Evolutionary conservation across 2,888 invertebrate genomes (phyloP).

Genomic region (Acronicta psi): DNA sequence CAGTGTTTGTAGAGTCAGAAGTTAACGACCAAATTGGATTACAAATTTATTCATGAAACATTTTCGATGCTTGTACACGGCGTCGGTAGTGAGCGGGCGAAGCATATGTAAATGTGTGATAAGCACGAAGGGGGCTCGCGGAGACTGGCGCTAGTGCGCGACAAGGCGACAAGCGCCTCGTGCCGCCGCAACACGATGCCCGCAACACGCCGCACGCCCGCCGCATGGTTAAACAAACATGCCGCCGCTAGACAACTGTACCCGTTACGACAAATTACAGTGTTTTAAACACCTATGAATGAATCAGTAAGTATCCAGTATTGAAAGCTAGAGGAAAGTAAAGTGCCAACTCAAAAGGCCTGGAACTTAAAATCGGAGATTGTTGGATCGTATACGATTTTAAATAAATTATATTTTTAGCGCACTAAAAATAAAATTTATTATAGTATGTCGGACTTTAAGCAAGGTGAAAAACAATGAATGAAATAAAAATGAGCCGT

Average conservation of each 20-base stretch:
- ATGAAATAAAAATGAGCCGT: constrained; percentile 57
- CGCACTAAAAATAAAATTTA: background rate
- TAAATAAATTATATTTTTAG: too few species aligned
- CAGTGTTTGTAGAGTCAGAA: constrained; percentile 77
- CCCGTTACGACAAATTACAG: constrained; percentile 55
- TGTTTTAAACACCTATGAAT: too few species aligned
- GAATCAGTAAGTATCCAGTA: too few species aligned
- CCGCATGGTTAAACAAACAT: constrained; percentile 79
- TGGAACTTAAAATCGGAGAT: too few species aligned
- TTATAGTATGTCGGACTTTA: constrained; percentile 8
- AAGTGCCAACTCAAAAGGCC: too few species aligned
- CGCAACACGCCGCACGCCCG: constrained; percentile 46
- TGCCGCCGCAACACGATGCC: constrained; percentile 47
- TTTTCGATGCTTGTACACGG: constrained; percentile 85
- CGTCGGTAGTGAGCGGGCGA: constrained; percentile 72
- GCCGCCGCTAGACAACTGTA: constrained; percentile 63
- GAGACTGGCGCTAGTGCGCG: constrained; percentile 57
- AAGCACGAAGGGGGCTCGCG: constrained; percentile 79
- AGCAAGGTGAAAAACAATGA: constrained; percentile 46
- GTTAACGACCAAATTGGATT: constrained; percentile 85
- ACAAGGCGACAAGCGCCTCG: constrained; percentile 38
- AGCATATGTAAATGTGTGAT: constrained; percentile 87
- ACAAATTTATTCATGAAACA: constrained; percentile 88
- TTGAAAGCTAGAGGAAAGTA: too few species aligned
- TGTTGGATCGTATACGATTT: too few species aligned